phyloP scores from a whole-genome alignment of 2,888 invertebrate species.

The Carabus problematicus region DNA sequence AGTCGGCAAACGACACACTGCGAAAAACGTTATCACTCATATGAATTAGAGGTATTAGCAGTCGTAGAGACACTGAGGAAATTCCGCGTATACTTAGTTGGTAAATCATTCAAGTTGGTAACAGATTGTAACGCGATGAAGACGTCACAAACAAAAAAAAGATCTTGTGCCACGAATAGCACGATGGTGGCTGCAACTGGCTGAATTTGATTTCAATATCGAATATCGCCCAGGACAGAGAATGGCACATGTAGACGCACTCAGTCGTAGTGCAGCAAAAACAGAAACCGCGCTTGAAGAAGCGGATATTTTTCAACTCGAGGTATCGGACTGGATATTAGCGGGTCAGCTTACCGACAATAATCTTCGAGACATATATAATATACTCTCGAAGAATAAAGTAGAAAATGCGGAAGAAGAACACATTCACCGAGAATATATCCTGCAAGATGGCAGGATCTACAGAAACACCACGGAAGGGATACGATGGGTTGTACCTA shows the following conservation, averaged over 20 bases:
- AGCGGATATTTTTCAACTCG: slow-evolving; percentile 38
- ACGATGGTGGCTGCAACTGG: slow-evolving; percentile 45
- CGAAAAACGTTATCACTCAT: slow-evolving; percentile 46
- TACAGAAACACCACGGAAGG: background rate
- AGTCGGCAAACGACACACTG: slow-evolving; percentile 45
- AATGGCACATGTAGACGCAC: slow-evolving; percentile 51
- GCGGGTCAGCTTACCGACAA: slow-evolving; percentile 22
- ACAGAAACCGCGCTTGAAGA: slow-evolving; percentile 45
- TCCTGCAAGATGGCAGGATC: slow-evolving; percentile 14
- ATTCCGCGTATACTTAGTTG: slow-evolving; percentile 48
- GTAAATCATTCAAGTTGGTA: slow-evolving; percentile 46
- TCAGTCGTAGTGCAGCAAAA: slow-evolving; percentile 48
- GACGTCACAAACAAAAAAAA: slow-evolving; percentile 43
- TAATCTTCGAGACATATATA: slow-evolving; percentile 15
- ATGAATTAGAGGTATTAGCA: slow-evolving; percentile 49
- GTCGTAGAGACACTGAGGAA: slow-evolving; percentile 46
- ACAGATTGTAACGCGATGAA: slow-evolving; percentile 48
- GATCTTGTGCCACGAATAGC: slow-evolving; percentile 44
- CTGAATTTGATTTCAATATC: slow-evolving; percentile 45
- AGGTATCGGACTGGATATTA: slow-evolving; percentile 12
- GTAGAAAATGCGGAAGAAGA: background rate
- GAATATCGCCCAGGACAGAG: slow-evolving; percentile 45
- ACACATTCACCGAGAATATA: slow-evolving; percentile 13
- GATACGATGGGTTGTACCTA: background rate
- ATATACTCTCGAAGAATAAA: too few relatives aligned